Base-by-base conservation (phyloP, 2,113 vertebrate genomes). In the Pitta sordida region DNA sequence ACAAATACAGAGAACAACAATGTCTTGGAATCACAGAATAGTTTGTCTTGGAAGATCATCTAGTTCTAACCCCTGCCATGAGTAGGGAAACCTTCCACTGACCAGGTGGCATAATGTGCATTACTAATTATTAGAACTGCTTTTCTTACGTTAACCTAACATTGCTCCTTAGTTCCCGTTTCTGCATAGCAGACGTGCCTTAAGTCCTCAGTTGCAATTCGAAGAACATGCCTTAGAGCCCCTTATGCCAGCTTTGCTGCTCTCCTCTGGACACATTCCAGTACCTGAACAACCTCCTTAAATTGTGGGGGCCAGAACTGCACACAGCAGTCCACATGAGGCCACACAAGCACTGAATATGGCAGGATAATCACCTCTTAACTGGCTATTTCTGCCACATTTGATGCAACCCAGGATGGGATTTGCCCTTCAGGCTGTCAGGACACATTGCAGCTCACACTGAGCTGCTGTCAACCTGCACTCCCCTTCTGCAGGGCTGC, bases 341-440 rank as follows among this genome's bases (percentile, higher is more conserved):
- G 58, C 32, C 0, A 2, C 27, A 52, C 19, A n/a, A 64, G 34
- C 0, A 1, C 26, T 41, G 14, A 27, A 34, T 6, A 18, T 20
- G 32, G 36, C 0, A 0, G 56, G 27, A 51, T 9, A 23, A 19
- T 20, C 12, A 10, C 16, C 13, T 11, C 29, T 44, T n/a, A 20
- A 32, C 5, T 1, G 0, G 11, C 12, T 83, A 27, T 8, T 44
- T 20, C 8, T 23, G 1, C 6, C n/a, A 14, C 18, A 32, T 63
- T 71, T 64, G 46, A 27, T 9, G 37, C 4, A 22, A 14, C 37
- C 19, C n/a, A 34, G 59, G 51, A 24, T 17, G 27, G 29, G 1
- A 23, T 14, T 46, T 78, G 19, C 19, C n/a, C 23, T 52, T 20
- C 7, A 12, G 29, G 67, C 29, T 85, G n/a, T 37, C 58, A 22